A percentile compares a stretch with the other conserved stretches of the same genome.
Evolutionary conservation across 2,113 vertebrate species (phyloP).

Genomic region (Danio rerio): GRCz12tu NC_133180.1:47557501-47558000

Average conservation of each 20-base stretch:
- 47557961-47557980: constrained; percentile 67
- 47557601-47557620: background rate
- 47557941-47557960: constrained; percentile 49
- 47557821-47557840: constrained; percentile 70
- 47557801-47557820: constrained; percentile 75
- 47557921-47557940: constrained; percentile 61
- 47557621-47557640: background rate
- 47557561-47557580: background rate
- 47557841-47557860: constrained; percentile 68
- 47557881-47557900: constrained; percentile 45
- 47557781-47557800: constrained; percentile 59
- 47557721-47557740: background rate
- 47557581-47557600: background rate
- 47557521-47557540: background rate
- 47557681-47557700: background rate
- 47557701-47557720: constrained; percentile 3
- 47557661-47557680: background rate
- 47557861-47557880: constrained; percentile 55
- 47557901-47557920: constrained; percentile 61
- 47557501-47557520: background rate
- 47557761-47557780: background rate
- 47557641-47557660: background rate
- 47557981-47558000: constrained; percentile 17
- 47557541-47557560: background rate
- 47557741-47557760: background rate